These are phyloP conservation scores for Nasonia vitripennis DNA, from an alignment of 1,140 invertebrate genomes.

Conservation along the genomic window DNA sequence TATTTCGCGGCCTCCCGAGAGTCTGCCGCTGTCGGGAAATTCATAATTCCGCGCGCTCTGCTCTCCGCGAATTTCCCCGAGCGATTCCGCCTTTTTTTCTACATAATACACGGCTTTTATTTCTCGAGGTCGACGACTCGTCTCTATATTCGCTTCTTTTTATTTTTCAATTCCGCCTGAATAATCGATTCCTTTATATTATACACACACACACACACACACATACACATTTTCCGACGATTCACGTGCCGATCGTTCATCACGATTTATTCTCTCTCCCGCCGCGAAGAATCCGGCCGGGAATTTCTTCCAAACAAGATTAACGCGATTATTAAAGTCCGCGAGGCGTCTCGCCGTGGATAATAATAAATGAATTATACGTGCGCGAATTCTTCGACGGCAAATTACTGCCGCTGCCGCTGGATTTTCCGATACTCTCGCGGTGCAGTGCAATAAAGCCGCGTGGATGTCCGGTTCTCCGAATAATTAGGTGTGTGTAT, in stretches of 20 bases:
- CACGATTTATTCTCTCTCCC: too few species aligned
- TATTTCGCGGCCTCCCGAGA: conserved; percentile 18
- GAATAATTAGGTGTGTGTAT: background rate
- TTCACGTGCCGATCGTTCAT: too few species aligned
- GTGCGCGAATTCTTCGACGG: background rate
- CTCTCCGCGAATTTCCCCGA: background rate
- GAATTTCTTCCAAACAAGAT: conserved; percentile 5
- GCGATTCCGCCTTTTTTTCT: background rate
- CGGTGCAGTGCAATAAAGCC: too few species aligned
- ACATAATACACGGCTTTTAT: background rate
- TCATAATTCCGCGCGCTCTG: background rate
- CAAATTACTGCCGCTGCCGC: background rate
- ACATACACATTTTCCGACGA: too few species aligned
- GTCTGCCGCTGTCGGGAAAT: background rate
- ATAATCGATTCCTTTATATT: too few species aligned
- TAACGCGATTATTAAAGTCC: background rate
- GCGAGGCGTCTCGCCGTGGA: too few species aligned
- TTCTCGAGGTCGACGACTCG: too few species aligned
- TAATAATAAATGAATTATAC: conserved; percentile 6
- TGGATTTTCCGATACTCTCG: conserved; percentile 6
- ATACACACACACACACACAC: too few species aligned
- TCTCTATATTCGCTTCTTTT: too few species aligned
- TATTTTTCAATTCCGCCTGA: too few species aligned
- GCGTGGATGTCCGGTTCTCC: too few species aligned
- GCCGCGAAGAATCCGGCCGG: too few species aligned